A percentile compares a stretch with the other conserved stretches of the same genome.
phyloP scores from a whole-genome alignment of 2,113 vertebrate species.

The Podarcis muralis region DNA sequence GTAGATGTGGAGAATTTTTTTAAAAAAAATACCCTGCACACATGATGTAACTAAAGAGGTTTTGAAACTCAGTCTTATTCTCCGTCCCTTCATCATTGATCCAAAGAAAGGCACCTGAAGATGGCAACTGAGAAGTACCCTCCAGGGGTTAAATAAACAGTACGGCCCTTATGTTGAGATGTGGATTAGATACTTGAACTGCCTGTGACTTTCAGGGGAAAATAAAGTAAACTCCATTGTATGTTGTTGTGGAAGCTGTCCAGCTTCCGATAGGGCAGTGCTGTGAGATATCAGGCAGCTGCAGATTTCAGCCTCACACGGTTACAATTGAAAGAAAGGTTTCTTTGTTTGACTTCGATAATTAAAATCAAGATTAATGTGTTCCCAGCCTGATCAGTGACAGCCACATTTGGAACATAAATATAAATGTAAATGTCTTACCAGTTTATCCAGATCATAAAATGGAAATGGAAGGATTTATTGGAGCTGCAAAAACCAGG shows the following conservation, averaged over 20 bases:
- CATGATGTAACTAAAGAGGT: constrained; percentile 31
- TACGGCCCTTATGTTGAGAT: constrained; percentile 53
- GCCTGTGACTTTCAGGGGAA: constrained; percentile 63
- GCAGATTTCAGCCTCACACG: constrained; percentile 43
- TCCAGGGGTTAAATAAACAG: constrained; percentile 65
- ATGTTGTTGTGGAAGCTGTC: constrained; percentile 62
- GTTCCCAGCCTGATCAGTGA: constrained; percentile 40
- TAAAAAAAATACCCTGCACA: background rate
- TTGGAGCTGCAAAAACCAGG: constrained; percentile 37
- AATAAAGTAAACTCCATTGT: constrained; percentile 64
- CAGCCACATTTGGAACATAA: constrained; percentile 40
- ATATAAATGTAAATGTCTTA: constrained; percentile 37
- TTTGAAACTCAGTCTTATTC: constrained; percentile 46
- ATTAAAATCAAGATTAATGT: constrained; percentile 58
- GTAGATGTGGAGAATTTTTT: constrained; percentile 24
- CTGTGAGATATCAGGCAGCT: constrained; percentile 56
- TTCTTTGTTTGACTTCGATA: constrained; percentile 49
- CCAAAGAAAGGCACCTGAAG: constrained; percentile 57
- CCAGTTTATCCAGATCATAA: constrained; percentile 6
- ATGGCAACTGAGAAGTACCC: constrained; percentile 57
- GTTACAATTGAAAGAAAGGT: constrained; percentile 24
- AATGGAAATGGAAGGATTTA: constrained; percentile 36
- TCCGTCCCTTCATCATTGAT: constrained; percentile 35
- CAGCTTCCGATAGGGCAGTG: constrained; percentile 30
- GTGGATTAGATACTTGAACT: constrained; percentile 63